phyloP scores from a whole-genome alignment of 2,888 invertebrate genomes.

The Sinotaia quadrata region DNA sequence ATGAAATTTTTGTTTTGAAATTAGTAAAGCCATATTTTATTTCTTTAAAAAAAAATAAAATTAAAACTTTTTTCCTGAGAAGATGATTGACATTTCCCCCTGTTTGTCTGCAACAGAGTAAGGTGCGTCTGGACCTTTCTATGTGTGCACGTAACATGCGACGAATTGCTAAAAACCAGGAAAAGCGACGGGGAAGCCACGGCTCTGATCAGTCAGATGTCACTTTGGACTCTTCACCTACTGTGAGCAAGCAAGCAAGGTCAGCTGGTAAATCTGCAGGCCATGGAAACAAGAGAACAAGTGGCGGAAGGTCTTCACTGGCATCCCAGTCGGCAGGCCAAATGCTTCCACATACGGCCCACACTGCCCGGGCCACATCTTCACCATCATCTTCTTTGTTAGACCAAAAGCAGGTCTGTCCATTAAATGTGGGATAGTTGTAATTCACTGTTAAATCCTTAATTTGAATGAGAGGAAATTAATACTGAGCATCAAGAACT shows the following conservation, averaged over 20 bases:
- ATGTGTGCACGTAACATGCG: conserved; percentile 28
- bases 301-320: no score
- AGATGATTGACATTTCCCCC: neutral
- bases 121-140: conserved; percentile 19
- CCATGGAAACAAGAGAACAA: neutral
- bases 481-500: no score
- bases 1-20: no score
- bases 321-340: neutral
- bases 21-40: no score
- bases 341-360: conserved; percentile 24
- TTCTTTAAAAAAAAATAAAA: no score
- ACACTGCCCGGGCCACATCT: neutral
- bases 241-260: neutral
- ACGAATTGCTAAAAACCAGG: conserved; percentile 26
- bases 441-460: neutral
- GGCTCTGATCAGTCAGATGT: neutral
- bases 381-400: neutral
- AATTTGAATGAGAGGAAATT: no score
- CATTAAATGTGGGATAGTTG: neutral
- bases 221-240: neutral
- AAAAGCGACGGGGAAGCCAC: conserved; percentile 8
- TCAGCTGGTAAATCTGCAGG: neutral
- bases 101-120: conserved; percentile 3
- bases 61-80: neutral
- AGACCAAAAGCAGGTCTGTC: conserved; percentile 18